Evolutionary conservation across 2,113 vertebrate species (phyloP).

Genomic region (Tragelaphus scriptus): DNA sequence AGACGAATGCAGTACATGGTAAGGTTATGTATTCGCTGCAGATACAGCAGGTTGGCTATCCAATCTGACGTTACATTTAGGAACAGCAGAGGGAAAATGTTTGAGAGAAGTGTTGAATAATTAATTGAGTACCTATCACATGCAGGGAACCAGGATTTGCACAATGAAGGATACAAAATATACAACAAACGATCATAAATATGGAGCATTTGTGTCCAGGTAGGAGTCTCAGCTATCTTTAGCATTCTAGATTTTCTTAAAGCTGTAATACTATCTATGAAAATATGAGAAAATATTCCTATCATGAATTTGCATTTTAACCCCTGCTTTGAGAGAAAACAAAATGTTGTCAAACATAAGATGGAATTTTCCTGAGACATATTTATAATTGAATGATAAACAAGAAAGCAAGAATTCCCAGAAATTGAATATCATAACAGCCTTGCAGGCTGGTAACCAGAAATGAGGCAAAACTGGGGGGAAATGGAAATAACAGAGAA

Average conservation of each 20-base stretch:
- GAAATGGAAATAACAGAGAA: background rate
- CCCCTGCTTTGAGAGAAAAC: slow-evolving; percentile 2
- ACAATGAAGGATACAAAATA: background rate
- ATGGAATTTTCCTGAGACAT: background rate
- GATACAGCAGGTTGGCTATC: slow-evolving; percentile 33
- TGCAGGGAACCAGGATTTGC: background rate
- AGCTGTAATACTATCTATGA: background rate
- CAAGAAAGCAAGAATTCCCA: slow-evolving; percentile 4
- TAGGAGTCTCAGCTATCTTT: background rate
- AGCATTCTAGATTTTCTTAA: slow-evolving; percentile 7
- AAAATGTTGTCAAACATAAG: background rate
- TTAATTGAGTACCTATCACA: background rate
- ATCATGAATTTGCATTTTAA: background rate
- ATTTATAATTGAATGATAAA: slow-evolving; percentile 3
- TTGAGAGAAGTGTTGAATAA: slow-evolving; percentile 34
- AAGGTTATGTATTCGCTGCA: slow-evolving; percentile 54
- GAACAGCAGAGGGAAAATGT: background rate
- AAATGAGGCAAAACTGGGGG: background rate
- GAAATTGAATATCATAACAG: background rate
- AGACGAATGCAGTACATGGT: slow-evolving; percentile 17
- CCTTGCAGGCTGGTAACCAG: background rate
- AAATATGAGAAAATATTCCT: background rate
- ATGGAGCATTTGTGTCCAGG: background rate
- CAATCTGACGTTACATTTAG: background rate
- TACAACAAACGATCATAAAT: background rate